phyloP scores from a whole-genome alignment of 2,888 invertebrate genomes.

The Camponotus fellah region DNA sequence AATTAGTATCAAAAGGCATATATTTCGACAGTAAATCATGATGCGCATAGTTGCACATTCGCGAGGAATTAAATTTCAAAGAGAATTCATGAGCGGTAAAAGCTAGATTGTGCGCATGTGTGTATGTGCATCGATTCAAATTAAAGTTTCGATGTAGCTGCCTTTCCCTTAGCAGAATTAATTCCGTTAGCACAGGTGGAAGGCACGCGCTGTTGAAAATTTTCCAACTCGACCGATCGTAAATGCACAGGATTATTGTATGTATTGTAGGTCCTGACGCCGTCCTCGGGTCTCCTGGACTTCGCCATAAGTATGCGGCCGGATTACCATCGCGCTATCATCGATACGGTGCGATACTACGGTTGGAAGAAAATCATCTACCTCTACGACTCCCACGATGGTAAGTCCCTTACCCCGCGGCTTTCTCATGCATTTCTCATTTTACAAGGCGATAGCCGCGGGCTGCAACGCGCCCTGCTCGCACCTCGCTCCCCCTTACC shows the following conservation, averaged over 20 bases:
- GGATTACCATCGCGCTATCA: conserved; percentile 97
- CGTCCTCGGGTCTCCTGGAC: conserved; percentile 95
- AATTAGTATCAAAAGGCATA: conserved; percentile 53
- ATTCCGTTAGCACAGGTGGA: conserved; percentile 24
- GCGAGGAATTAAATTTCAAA: conserved; percentile 50
- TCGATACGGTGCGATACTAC: conserved; percentile 97
- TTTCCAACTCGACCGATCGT: conserved; percentile 11
- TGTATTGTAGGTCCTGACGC: conserved; percentile 91
- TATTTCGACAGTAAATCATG: conserved; percentile 49
- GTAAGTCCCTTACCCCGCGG: conserved; percentile 87
- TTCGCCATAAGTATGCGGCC: conserved; percentile 98
- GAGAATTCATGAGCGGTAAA: conserved; percentile 32
- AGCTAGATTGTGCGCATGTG: conserved; percentile 27
- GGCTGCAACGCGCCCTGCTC: conserved; percentile 54
- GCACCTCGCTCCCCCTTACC: conserved; percentile 60
- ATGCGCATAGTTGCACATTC: conserved; percentile 41
- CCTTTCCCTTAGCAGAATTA: conserved; percentile 41
- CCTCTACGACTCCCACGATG: conserved; percentile 96
- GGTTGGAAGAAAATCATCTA: conserved; percentile 96
- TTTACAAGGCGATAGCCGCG: conserved; percentile 72
- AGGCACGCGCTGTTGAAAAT: conserved; percentile 6
- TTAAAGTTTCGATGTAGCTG: conserved; percentile 40
- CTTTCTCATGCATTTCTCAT: conserved; percentile 81
- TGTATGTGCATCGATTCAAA: conserved; percentile 14
- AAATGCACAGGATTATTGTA: conserved; percentile 46